Evolutionary conservation across 1,140 invertebrate species (phyloP), one percentile per base, ranked within the genome.

Genomic region (Lucilia sericata): DNA sequence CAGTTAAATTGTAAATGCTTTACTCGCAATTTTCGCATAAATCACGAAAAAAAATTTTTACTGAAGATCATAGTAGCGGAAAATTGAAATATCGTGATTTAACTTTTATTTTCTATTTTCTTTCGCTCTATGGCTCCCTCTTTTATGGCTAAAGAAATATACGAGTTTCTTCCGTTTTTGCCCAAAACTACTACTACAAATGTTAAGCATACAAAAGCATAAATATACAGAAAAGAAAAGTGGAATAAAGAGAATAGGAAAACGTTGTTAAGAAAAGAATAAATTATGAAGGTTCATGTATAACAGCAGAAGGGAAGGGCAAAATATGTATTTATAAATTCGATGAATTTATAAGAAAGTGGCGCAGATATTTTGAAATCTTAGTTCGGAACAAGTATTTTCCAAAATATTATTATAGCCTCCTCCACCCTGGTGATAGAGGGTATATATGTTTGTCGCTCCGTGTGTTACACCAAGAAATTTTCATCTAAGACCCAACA

Each of bases 81-180:
- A 80, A 80, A 80, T 80, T 80, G 76, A 80, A 80, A 80, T 80
- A 80, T 80, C 76, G 76, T 80, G 76, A 80, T 80, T 80, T 80
- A 47, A 80, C 21, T 47, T 80, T 78, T 78, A 60, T 78, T 78
- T 47, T 47, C 74, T 78, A 60, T 47, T n/a, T 19, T 78, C 19
- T 49, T 70, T 49, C 49, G 0, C 49, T 80, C n/a, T 21, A 30
- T 30, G 25, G 13, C 51, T 14, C 5, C 5, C 14, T 60, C 60
- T 55, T 55, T 55, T 17, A n/a, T 55, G 12, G 17, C 12, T 55
- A 55, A 14, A 55, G 51, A 8, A 55, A 55, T 55, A 55, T 42
- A 42, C 42, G 42, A 42, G 42, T 42, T 42, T 55, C 17, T 55
- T 55, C 51, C 17, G 10, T 12, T 55, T 51, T 55, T 55, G 13